Conservation (phyloP, 2,888 invertebrate genomes). For the Hydrotaea diabolus region DNA sequence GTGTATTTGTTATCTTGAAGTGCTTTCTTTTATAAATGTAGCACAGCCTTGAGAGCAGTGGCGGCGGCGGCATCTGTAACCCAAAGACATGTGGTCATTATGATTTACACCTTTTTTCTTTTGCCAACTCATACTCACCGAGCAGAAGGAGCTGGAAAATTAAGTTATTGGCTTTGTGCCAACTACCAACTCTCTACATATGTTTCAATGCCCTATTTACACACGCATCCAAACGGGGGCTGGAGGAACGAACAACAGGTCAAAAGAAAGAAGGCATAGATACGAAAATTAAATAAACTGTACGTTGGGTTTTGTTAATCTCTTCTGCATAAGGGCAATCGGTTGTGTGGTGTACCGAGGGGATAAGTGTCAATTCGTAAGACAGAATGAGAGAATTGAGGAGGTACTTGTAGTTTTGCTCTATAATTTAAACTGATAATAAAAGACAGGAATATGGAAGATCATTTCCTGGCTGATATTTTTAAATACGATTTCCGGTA, state of each 20-base stretch:
- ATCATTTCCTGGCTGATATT: too few species aligned
- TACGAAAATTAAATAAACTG: constrained; percentile 59
- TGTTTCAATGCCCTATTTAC: too few species aligned
- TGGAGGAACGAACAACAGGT: not conserved
- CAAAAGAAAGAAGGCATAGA: not conserved
- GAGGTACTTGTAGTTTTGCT: not conserved
- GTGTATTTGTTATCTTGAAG: not conserved
- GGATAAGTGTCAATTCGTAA: not conserved
- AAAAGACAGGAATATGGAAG: too few species aligned
- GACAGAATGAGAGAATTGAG: not conserved
- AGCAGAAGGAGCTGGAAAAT: not conserved
- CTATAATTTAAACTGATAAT: too few species aligned
- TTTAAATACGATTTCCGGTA: too few species aligned
- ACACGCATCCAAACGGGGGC: too few species aligned
- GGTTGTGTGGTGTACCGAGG: constrained; percentile 7
- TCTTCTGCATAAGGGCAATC: constrained; percentile 10
- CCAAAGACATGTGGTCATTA: constrained; percentile 40
- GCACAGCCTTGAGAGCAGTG: constrained; percentile 18
- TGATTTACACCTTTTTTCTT: constrained; percentile 41
- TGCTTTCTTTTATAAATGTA: not conserved
- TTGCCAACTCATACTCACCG: not conserved
- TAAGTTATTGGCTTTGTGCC: constrained; percentile 26
- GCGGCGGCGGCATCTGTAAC: not conserved
- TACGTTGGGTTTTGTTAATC: constrained; percentile 53
- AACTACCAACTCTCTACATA: not conserved